Evolutionary conservation across 2,888 invertebrate genomes (phyloP).

Genomic region (Anorthoa munda): DNA sequence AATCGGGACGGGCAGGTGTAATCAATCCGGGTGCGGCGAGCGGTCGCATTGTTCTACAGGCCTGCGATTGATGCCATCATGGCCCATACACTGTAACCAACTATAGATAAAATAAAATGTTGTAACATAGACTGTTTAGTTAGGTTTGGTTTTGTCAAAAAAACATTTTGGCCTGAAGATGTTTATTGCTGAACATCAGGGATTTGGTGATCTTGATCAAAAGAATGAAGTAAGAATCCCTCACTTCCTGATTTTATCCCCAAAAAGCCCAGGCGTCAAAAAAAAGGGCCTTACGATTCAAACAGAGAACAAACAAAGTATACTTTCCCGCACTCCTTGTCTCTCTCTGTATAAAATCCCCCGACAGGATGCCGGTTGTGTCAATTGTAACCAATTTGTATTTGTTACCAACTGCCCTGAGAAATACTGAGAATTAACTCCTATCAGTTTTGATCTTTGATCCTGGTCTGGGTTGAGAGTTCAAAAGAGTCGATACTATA

Average conservation of each 20-base stretch:
- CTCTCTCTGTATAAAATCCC: not conserved
- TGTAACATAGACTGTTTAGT: not conserved
- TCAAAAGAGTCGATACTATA: slow-evolving; percentile 1
- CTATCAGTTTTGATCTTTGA: slow-evolving; percentile 9
- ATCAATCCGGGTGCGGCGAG: slow-evolving; percentile 79
- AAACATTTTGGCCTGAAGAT: not conserved
- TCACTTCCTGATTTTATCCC: too few species aligned
- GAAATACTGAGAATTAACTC: not conserved
- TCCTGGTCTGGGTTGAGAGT: not conserved
- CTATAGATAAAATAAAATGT: not conserved
- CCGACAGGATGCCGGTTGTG: not conserved
- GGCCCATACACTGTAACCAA: slow-evolving; percentile 21
- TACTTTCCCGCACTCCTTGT: not conserved
- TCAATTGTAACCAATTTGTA: not conserved
- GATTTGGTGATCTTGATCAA: too few species aligned
- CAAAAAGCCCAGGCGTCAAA: too few species aligned
- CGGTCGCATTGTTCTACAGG: slow-evolving; percentile 71
- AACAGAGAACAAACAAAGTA: not conserved
- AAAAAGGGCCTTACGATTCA: too few species aligned
- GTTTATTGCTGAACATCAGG: too few species aligned
- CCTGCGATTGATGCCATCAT: slow-evolving; percentile 50
- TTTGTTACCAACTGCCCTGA: not conserved
- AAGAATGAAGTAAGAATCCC: too few species aligned
- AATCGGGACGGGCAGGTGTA: slow-evolving; percentile 90
- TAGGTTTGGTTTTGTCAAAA: not conserved